Evolutionary conservation across 2,888 invertebrate genomes (phyloP).

Genomic region (Cremastinae sp.): DNA sequence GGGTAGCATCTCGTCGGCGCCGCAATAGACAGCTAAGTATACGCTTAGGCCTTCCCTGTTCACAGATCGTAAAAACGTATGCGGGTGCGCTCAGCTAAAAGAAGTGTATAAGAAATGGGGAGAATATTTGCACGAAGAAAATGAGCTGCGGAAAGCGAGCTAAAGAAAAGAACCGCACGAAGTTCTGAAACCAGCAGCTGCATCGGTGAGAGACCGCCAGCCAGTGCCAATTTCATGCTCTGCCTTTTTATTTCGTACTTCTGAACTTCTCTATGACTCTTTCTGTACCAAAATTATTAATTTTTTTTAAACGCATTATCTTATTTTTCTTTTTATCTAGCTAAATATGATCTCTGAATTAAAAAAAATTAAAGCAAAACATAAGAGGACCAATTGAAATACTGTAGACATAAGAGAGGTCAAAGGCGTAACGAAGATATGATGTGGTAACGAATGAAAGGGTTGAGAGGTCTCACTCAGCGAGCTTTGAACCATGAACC

Average conservation of each 20-base stretch:
- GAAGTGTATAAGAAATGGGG: conserved; percentile 46
- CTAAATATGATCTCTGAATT: no score
- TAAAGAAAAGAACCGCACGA: conserved; percentile 62
- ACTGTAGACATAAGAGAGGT: conserved; percentile 43
- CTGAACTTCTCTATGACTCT: conserved; percentile 11
- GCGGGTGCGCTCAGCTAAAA: conserved; percentile 42
- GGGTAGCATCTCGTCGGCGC: no score
- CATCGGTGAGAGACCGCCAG: conserved; percentile 23
- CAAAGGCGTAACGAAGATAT: conserved; percentile 63
- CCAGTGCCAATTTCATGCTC: conserved; percentile 49
- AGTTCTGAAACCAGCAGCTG: conserved; percentile 27
- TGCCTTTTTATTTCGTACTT: conserved; percentile 18
- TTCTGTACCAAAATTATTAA: no score
- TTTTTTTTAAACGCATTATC: no score
- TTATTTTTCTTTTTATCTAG: no score
- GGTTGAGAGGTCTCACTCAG: conserved; percentile 54
- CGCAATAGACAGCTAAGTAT: neutral
- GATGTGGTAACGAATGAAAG: conserved; percentile 56
- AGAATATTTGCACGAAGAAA: conserved; percentile 70
- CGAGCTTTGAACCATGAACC: conserved; percentile 66
- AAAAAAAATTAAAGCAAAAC: conserved; percentile 11
- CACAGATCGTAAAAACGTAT: conserved; percentile 48
- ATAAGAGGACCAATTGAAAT: conserved; percentile 51
- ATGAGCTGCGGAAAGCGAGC: conserved; percentile 67
- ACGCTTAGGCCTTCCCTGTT: conserved; percentile 33